Evolutionary conservation across 2,888 invertebrate genomes (phyloP), one percentile per base, ranked within the genome.

Genomic region (Watsonalla binaria): DNA sequence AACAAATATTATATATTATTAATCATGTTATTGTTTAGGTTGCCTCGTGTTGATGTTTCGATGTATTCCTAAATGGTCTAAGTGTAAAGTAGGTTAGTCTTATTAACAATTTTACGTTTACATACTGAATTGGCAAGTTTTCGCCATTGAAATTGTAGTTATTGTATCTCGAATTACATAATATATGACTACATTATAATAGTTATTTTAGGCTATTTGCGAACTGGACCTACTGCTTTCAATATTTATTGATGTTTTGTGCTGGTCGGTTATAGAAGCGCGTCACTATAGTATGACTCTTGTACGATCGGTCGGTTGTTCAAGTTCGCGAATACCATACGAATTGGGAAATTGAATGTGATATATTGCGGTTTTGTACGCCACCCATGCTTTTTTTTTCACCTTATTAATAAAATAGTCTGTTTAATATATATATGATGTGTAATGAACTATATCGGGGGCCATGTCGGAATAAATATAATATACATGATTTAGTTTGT

Each of bases 41-140:
- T 70, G 72, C 68, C 70, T 72, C 74, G 77, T 76, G 78, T 79
- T 74, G 74, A 78, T 73, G 76, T 66, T 65, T 77, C 70, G 68
- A 78, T 75, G 74, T 84, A 84, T 86, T 85, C 84, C 84, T 84
- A 82, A 79, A 80, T 59, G 65, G 68, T 61, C 14, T 84, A 80
- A 80, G 74, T 84, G 83, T 85, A 84, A 82, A 82, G 75, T 86
- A 85, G 82, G 67, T 72, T 82, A 83, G 76, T 65, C 66, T 56
- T 68, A 70, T 73, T 55, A 59, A 60, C 61, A 49, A 42, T 51
- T 24, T 47, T 61, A 66, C 63, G 54, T 60, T 75, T 77, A 72
- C 72, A 14, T 33, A 47, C n/a, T 9, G n/a, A 33, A 24, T 4
- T 37, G 52, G 53, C 51, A 53, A 45, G 53, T 57, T 57, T 58